Conservation (phyloP, 2,797 vertebrate genomes). For the Hafferia zeledoni region DNA sequence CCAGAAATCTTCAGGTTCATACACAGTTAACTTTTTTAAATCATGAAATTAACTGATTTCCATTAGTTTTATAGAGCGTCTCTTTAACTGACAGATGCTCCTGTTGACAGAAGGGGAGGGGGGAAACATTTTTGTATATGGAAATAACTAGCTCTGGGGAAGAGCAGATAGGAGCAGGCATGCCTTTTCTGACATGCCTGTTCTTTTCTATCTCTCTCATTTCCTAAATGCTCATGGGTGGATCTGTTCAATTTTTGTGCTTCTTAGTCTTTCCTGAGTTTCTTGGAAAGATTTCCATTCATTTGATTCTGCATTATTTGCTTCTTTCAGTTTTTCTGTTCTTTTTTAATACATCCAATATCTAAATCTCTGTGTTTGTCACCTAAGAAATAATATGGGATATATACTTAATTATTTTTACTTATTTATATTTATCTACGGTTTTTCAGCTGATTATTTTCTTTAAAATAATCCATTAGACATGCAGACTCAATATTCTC, state of each 20-base stretch:
- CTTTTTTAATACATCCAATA: not conserved
- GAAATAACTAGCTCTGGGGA: slow-evolving; percentile 64
- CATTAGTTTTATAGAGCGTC: not conserved
- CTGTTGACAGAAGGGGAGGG: slow-evolving; percentile 40
- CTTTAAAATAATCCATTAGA: not conserved
- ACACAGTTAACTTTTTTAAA: not conserved
- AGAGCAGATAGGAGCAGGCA: slow-evolving; percentile 60
- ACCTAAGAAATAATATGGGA: not conserved
- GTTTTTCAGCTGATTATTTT: not conserved
- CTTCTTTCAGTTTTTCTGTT: not conserved
- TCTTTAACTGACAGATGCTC: slow-evolving; percentile 29
- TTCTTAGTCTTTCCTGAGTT: not conserved
- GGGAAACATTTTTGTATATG: slow-evolving; percentile 36
- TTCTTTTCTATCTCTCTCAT: not conserved
- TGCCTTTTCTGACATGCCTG: slow-evolving; percentile 41
- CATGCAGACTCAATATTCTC: not conserved
- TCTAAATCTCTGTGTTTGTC: not conserved
- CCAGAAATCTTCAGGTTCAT: not conserved
- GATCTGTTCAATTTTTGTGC: slow-evolving; percentile 16
- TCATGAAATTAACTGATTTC: not conserved
- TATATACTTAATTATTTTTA: not conserved
- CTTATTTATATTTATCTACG: not conserved
- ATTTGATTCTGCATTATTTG: not conserved
- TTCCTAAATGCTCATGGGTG: slow-evolving; percentile 10
- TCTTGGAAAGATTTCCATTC: not conserved